Conservation (phyloP, 1,140 invertebrate genomes). For the Ptiloglossa arizonensis region DNA sequence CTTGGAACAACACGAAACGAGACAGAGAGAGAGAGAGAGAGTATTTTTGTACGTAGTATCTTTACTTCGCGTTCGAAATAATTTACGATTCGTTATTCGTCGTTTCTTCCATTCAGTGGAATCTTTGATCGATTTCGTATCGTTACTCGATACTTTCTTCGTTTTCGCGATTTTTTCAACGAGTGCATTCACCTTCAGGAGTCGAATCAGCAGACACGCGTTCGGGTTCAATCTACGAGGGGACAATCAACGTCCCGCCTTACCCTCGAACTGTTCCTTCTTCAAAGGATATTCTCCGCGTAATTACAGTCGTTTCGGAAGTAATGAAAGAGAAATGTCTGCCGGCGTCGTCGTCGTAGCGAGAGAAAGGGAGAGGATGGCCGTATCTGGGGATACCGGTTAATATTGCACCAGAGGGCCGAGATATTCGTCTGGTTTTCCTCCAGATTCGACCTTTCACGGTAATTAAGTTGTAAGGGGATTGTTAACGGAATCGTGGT, state of each 20-base stretch:
- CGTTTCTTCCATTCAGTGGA: too few species aligned
- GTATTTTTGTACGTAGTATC: too few species aligned
- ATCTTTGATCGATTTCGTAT: not conserved
- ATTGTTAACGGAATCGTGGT: not conserved
- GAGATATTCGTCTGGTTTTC: not conserved
- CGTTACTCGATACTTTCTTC: not conserved
- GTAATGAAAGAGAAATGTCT: conserved; percentile 56
- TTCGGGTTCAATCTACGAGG: conserved; percentile 34
- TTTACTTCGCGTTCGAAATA: too few species aligned
- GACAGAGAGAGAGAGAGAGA: too few species aligned
- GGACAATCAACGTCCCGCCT: conserved; percentile 24
- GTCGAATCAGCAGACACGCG: conserved; percentile 21
- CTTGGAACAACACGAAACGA: too few species aligned
- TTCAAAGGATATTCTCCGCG: conserved; percentile 16
- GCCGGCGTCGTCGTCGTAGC: not conserved
- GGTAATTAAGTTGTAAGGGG: not conserved
- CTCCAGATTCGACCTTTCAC: not conserved
- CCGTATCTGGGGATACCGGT: not conserved
- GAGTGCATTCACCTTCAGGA: conserved; percentile 16
- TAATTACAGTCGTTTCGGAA: conserved; percentile 52
- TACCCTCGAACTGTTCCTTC: not conserved
- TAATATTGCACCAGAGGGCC: too few species aligned
- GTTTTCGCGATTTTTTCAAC: not conserved
- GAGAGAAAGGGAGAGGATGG: conserved; percentile 16
- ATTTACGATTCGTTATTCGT: too few species aligned